These are phyloP conservation scores for Amphiprion ocellaris DNA, from an alignment of 2,113 vertebrate genomes.

Conservation along the genomic window DNA sequence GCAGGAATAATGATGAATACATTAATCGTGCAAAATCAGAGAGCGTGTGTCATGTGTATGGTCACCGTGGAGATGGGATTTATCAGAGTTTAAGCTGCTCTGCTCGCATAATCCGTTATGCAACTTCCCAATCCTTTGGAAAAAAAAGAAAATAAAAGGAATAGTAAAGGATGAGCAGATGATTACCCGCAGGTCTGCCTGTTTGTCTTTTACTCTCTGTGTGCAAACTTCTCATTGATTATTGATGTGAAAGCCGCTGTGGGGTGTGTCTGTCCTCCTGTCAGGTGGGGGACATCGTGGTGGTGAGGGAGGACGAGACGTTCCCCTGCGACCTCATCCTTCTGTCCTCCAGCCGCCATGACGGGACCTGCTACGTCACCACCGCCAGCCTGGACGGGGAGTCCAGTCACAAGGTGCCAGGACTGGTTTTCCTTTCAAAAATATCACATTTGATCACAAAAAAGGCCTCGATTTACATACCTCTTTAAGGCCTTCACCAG, in stretches of 20 bases:
- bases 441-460: background rate
- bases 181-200: slow-evolving; percentile 41
- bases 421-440: background rate
- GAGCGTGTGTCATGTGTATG: slow-evolving; percentile 76
- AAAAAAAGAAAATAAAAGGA: slow-evolving; percentile 35
- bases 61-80: slow-evolving; percentile 81
- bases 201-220: slow-evolving; percentile 25
- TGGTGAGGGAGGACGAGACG: slow-evolving; percentile 97
- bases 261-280: slow-evolving; percentile 17
- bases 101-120: slow-evolving; percentile 80
- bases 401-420: slow-evolving; percentile 93
- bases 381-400: slow-evolving; percentile 98
- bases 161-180: slow-evolving; percentile 51
- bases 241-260: slow-evolving; percentile 31
- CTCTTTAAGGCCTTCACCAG: background rate
- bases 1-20: slow-evolving; percentile 82
- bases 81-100: slow-evolving; percentile 77
- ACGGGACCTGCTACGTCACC: slow-evolving; percentile 97
- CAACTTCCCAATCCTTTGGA: slow-evolving; percentile 73
- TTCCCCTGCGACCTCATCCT: slow-evolving; percentile 98
- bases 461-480: background rate
- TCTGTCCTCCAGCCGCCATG: slow-evolving; percentile 92
- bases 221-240: slow-evolving; percentile 22
- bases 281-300: slow-evolving; percentile 96
- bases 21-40: slow-evolving; percentile 78